Evolutionary conservation across 92 coral and sea anemone species (phyloP).

Genomic region (Zoanthus solanderi): DNA sequence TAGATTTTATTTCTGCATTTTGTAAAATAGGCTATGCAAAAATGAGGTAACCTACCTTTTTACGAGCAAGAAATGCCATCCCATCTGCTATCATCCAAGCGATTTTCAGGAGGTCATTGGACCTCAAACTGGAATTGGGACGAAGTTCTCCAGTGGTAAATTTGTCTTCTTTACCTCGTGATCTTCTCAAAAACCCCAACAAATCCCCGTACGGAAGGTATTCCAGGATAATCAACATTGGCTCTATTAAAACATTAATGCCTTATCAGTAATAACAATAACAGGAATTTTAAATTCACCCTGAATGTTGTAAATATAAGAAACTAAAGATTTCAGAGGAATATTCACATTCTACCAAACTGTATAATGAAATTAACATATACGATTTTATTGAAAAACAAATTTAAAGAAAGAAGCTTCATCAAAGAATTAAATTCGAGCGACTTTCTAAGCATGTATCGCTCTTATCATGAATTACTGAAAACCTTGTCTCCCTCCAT

Average conservation of each 20-base stretch:
- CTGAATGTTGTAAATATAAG: too few species aligned
- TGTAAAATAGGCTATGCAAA: not conserved
- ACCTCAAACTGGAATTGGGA: conserved; percentile 36
- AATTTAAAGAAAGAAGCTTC: too few species aligned
- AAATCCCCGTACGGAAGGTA: conserved; percentile 46
- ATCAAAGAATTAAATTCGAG: too few species aligned
- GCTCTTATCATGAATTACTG: not conserved
- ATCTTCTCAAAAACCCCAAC: conserved; percentile 47
- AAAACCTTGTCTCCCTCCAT: not conserved
- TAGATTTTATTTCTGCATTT: too few species aligned
- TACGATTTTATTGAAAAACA: too few species aligned
- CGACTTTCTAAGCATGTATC: not conserved
- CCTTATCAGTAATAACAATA: too few species aligned
- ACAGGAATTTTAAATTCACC: too few species aligned
- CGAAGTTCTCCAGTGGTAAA: conserved; percentile 46
- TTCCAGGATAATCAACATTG: conserved; percentile 25
- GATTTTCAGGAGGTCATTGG: conserved; percentile 9
- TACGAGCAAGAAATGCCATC: conserved; percentile 31
- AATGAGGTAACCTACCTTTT: conserved; percentile 2
- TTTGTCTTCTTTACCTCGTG: conserved; percentile 44
- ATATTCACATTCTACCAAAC: too few species aligned
- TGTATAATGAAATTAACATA: too few species aligned
- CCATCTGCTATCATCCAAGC: conserved; percentile 58
- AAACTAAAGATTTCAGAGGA: too few species aligned
- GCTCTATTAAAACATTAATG: conserved; percentile 10